These are phyloP conservation scores for Protosalanx chinensis DNA, from an alignment of 2,797 vertebrate genomes.

Conservation along the genomic window DNA sequence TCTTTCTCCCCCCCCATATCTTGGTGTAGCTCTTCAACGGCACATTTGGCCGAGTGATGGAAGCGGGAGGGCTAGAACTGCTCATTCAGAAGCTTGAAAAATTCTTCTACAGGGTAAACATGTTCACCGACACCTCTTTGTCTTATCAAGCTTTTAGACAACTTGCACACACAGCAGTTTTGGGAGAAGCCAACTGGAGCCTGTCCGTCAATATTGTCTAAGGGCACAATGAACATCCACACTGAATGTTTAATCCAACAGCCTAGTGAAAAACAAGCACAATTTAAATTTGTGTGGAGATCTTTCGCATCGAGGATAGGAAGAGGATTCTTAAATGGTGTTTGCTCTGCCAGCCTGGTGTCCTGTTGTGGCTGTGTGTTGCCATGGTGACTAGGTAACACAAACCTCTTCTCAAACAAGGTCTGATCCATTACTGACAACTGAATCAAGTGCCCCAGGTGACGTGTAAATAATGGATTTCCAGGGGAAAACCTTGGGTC, in stretches of 20 bases:
- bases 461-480: constrained; percentile 61
- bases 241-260: neutral
- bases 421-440: neutral
- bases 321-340: neutral
- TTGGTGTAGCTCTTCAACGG: constrained; percentile 89
- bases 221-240: neutral
- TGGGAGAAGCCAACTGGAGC: neutral
- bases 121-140: neutral
- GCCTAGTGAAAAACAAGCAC: too few species aligned
- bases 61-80: constrained; percentile 85
- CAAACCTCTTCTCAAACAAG: too few species aligned
- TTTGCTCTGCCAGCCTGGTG: neutral
- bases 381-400: neutral
- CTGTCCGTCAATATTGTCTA: neutral
- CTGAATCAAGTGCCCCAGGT: neutral
- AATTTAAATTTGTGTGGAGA: too few species aligned
- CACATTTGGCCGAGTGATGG: constrained; percentile 87
- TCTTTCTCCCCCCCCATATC: neutral
- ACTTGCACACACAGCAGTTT: neutral
- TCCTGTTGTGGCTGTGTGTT: neutral
- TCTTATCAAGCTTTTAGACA: too few species aligned
- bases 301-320: too few species aligned
- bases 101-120: constrained; percentile 94
- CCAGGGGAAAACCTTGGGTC: constrained; percentile 55
- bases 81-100: constrained; percentile 94